Conservation (phyloP, 92 coral and sea anemone genomes). For the Pocillopora meandrina region DNA sequence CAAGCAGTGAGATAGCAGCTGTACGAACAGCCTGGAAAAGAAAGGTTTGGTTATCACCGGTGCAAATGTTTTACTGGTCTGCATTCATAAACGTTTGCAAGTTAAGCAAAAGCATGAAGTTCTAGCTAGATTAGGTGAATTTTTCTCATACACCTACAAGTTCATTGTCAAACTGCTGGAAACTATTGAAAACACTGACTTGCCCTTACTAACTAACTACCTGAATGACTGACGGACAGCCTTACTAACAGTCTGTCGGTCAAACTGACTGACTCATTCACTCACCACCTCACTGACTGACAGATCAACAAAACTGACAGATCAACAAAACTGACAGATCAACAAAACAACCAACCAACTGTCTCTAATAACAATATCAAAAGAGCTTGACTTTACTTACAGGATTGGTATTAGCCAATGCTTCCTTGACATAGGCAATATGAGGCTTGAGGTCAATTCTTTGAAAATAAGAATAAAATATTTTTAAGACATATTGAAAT, state of each 20-base stretch:
- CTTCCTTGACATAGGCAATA: constrained; percentile 80
- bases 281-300: not conserved
- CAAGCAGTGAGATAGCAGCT: constrained; percentile 81
- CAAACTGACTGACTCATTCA: not conserved
- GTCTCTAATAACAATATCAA: not conserved
- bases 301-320: not conserved
- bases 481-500: not conserved
- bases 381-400: constrained; percentile 43
- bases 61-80: too few species aligned
- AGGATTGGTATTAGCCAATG: constrained; percentile 92
- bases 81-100: too few species aligned
- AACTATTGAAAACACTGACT: not conserved
- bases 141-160: too few species aligned
- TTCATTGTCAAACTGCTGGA: too few species aligned
- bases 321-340: not conserved
- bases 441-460: constrained; percentile 98
- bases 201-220: not conserved
- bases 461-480: not conserved
- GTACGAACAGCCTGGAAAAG: constrained; percentile 89
- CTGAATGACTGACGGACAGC: not conserved
- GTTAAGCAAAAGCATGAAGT: too few species aligned
- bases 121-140: too few species aligned
- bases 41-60: too few species aligned
- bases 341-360: not conserved
- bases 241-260: not conserved